phyloP scores from a whole-genome alignment of 2,113 vertebrate species.

The Pyrgilauda ruficollis region DNA sequence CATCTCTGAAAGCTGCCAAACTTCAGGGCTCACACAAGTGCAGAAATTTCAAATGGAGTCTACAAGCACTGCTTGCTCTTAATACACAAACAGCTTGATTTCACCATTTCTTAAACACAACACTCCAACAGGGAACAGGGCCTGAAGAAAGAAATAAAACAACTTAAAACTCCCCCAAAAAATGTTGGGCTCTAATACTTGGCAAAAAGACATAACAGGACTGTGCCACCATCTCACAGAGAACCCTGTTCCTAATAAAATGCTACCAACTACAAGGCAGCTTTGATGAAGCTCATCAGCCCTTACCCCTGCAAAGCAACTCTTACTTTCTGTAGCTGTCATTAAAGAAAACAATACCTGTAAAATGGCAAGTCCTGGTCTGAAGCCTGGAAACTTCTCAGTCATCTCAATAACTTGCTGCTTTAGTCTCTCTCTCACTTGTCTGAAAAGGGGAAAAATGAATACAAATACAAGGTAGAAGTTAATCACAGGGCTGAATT shows the following conservation, averaged over 20 bases:
- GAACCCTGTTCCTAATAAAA: not conserved
- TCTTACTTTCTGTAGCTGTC: not conserved
- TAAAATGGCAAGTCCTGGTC: slow-evolving; percentile 90
- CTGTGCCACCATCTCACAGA: not conserved
- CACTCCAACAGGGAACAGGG: not conserved
- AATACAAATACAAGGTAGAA: not conserved
- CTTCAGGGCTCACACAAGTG: not conserved
- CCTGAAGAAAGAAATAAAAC: not conserved
- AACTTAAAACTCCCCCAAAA: accelerated
- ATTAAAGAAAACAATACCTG: slow-evolving; percentile 78
- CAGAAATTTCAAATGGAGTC: not conserved
- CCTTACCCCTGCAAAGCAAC: not conserved
- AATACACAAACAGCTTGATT: not conserved
- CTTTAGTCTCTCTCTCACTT: slow-evolving; percentile 88
- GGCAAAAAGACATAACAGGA: not conserved
- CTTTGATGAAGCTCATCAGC: not conserved
- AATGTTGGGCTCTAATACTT: not conserved
- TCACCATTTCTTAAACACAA: not conserved
- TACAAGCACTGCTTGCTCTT: not conserved
- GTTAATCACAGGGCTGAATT: not conserved
- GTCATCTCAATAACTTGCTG: slow-evolving; percentile 85
- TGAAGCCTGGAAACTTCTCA: slow-evolving; percentile 82
- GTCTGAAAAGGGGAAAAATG: slow-evolving; percentile 66
- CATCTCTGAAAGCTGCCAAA: not conserved
- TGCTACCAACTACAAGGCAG: not conserved